Evolutionary conservation across 2,113 vertebrate species (phyloP), one percentile per base, ranked within the genome.

Genomic region (Brachypodius melanocephalos): DNA sequence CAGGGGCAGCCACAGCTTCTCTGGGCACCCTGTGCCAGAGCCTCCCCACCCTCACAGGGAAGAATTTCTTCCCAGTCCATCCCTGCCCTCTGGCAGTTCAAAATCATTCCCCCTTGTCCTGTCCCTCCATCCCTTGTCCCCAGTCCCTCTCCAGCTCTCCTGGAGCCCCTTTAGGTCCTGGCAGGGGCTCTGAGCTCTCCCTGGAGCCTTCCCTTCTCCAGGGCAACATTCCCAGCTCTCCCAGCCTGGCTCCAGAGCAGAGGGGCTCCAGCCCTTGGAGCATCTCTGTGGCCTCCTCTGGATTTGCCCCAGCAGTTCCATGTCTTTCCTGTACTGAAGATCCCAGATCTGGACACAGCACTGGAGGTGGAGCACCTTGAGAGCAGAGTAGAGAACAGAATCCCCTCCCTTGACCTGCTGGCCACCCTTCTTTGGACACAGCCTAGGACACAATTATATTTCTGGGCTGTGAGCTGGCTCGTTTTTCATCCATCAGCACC

Each of bases 31-130:
- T 29, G 22, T 3, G 48, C 6, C 54, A 51, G 31, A 0, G 9
- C 3, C 22, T 57, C 6, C 0, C 2, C 40, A 36, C 10, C 2
- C 14, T 69, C 45, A 12, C 12, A 57, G 9, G 14, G 31, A 72
- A 2, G 0, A 1, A 51, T 58, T 80, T 0, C 7, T 58, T 32
- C 58, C 14, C 14, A 58, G 3, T 22, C 32, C 0, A 8, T 0
- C 32, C 11, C 62, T 51, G 32, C 7, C 2, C 52, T 67, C 11
- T 32, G 72, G 8, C 17, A 76, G 7, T 51, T 1, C 0, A 1
- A 28, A 67, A 17, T 31, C 43, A 43, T 43, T 67, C 32, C 21
- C 32, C 3, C 3, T 3, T 22, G 14, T 76, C 32, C 32, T 51
- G 21, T 36, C 45, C 0, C 20, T 68, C 36, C 31, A 59, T 1